A percentile compares a stretch with the other conserved stretches of the same genome.
phyloP scores from a whole-genome alignment of 2,888 invertebrate genomes.

The Apodemia duryi region DNA sequence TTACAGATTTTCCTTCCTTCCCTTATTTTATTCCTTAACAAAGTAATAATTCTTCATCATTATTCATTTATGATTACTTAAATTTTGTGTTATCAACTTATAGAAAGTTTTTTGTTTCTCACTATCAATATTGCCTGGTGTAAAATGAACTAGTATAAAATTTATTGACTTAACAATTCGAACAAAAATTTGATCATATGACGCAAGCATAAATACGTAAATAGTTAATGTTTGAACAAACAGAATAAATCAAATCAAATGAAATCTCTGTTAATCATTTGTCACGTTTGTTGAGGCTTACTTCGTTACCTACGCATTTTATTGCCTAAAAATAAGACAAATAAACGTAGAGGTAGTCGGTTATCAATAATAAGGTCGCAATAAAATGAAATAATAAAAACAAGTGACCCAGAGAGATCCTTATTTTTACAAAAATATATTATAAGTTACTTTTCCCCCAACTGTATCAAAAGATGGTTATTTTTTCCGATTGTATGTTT shows the following conservation, averaged over 20 bases:
- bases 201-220: neutral
- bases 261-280: neutral
- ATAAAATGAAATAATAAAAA: neutral
- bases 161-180: neutral
- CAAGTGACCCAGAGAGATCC: neutral
- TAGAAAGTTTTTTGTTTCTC: too few species aligned
- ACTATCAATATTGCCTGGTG: too few species aligned
- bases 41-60: too few species aligned
- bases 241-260: slow-evolving; percentile 8
- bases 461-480: too few species aligned
- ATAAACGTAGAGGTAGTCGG: neutral
- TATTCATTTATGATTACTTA: too few species aligned
- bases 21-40: too few species aligned
- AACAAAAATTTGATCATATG: slow-evolving; percentile 3
- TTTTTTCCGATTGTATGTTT: too few species aligned
- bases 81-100: too few species aligned
- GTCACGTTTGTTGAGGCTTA: slow-evolving; percentile 3
- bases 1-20: too few species aligned
- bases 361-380: neutral
- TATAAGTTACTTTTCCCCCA: too few species aligned
- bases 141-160: too few species aligned
- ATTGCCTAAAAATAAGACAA: slow-evolving; percentile 1
- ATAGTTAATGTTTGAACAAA: slow-evolving; percentile 3
- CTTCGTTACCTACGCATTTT: neutral
- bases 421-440: too few species aligned